Base-by-base conservation (phyloP, 2,113 vertebrate genomes). In the Engystomops pustulosus region DNA sequence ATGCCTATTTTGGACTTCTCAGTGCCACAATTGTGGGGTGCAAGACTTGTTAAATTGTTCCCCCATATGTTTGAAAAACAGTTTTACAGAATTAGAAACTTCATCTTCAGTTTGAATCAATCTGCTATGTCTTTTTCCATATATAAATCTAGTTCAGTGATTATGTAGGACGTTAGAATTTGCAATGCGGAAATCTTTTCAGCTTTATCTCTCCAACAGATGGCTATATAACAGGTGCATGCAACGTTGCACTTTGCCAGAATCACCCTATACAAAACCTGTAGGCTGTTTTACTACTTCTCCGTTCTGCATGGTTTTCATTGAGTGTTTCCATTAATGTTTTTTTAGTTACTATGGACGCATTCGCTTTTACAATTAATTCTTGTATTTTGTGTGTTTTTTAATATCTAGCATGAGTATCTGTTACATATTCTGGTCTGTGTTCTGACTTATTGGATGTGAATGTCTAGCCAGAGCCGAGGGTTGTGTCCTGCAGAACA, bases 291-390 rank as follows among this genome's bases (percentile, higher is more conserved):
- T 83, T 65, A 83, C 41, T 83, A 30, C 44, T 76, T 27, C 60
- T 55, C 68, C 44, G 67, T 38, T 20, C 32, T 49, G 53, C 30
- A 36, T 41, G 14, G 51, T 74, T 70, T 74, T 83, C 81, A 83
- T 82, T 5, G 62, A 69, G 62, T 72, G 75, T 78, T 78, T 58
- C 51, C 34, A 58, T 32, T 60, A 72, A 32, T 83, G 72, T 83
- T 76, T 76, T 58, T 47, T 49, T 18, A 51, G 70, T 83, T 83
- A 71, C 81, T 47, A 83, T 67, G 71, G 72, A 58, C 38, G 18
- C 55, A 76, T 83, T 76, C 60, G 80, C 80, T 71, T 72, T 82
- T n/a, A 45, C 80, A 82, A 82, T 82, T 82, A 71, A 82, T 82
- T 82, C 51, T 71, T 72, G 68, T 58, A 34, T 72, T 36, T 82